Conservation (phyloP, 2,113 vertebrate genomes). For the Zingel zingel region DNA sequence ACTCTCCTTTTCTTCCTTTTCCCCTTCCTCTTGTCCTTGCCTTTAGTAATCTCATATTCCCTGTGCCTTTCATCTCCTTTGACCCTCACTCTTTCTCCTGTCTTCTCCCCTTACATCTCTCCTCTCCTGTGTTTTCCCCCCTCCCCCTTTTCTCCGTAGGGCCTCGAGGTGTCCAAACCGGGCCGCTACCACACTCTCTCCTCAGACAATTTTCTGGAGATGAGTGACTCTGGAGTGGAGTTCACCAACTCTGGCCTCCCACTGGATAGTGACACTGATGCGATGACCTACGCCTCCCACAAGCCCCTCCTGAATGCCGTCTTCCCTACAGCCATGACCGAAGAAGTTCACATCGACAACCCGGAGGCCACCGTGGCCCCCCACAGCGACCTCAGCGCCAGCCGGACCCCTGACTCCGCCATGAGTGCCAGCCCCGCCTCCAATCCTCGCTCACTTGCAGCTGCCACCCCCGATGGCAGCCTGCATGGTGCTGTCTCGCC, state of each 20-base stretch:
- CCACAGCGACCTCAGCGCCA: conserved; percentile 55
- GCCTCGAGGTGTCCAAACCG: conserved; percentile 81
- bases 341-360: conserved; percentile 27
- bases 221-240: conserved; percentile 84
- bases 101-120: not conserved
- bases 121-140: not conserved
- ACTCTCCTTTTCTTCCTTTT: not conserved
- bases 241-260: conserved; percentile 72
- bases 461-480: conserved; percentile 57
- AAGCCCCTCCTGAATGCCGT: conserved; percentile 75
- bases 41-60: not conserved
- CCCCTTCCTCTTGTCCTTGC: not conserved
- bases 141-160: conserved; percentile 49
- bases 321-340: conserved; percentile 65
- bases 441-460: conserved; percentile 53
- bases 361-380: conserved; percentile 55
- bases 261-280: conserved; percentile 82
- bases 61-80: not conserved
- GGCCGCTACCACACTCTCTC: conserved; percentile 77
- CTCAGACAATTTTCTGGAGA: conserved; percentile 80
- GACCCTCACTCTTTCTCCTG: not conserved
- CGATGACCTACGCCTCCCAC: conserved; percentile 74
- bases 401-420: conserved; percentile 75
- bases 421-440: conserved; percentile 72
- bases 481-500: conserved; percentile 47